Conservation (phyloP, 2,888 invertebrate species). For the Amphipyra tragopoginis region DNA sequence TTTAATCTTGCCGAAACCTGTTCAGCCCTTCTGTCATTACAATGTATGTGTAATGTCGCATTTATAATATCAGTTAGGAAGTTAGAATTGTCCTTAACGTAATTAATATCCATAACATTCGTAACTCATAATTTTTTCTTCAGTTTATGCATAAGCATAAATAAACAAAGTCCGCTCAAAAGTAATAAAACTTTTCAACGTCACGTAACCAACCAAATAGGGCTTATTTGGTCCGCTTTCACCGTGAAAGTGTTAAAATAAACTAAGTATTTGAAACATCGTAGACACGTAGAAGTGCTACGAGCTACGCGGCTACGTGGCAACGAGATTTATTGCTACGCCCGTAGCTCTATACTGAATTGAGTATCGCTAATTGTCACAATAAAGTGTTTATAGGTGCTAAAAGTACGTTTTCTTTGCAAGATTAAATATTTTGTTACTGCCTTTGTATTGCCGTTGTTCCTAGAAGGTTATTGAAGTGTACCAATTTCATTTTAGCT, state of each 20-base stretch:
- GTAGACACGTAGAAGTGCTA: conserved; percentile 61
- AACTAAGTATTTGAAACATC: conserved; percentile 61
- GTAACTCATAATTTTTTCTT: no score
- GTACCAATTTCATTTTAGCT: conserved; percentile 15
- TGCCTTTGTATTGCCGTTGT: conserved; percentile 33
- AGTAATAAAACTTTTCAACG: conserved; percentile 41
- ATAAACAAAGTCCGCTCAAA: conserved; percentile 14
- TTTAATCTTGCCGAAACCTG: conserved; percentile 23
- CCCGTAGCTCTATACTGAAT: conserved; percentile 65
- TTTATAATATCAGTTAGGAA: no score
- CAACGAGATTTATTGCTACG: conserved; percentile 76
- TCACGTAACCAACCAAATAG: conserved; percentile 46
- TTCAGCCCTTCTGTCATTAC: conserved; percentile 45
- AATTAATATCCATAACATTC: no score
- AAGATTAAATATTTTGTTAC: conserved; percentile 49
- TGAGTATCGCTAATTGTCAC: conserved; percentile 62
- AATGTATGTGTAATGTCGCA: no score
- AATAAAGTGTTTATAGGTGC: conserved; percentile 60
- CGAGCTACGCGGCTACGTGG: conserved; percentile 65
- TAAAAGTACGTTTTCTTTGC: conserved; percentile 44
- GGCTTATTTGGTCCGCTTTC: conserved; percentile 45
- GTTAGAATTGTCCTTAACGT: no score
- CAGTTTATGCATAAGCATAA: neutral
- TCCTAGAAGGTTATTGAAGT: conserved; percentile 14
- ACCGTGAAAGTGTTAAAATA: conserved; percentile 55